Conservation (phyloP, 2,797 vertebrate species). For the Danio tinwini region DNA sequence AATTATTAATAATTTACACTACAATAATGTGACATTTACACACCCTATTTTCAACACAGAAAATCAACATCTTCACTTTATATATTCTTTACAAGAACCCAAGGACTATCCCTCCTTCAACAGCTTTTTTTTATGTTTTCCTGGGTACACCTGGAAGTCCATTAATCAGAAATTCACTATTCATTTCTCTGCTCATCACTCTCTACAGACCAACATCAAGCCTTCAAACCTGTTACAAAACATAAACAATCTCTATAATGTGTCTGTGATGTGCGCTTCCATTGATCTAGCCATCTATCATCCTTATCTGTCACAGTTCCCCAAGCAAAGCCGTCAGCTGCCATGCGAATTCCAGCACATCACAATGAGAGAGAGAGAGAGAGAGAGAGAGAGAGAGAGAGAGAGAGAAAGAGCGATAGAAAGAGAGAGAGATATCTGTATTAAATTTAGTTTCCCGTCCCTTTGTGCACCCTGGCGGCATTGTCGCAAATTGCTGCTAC, state of each 20-base stretch:
- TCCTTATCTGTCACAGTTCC: conserved; percentile 16
- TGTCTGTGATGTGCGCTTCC: not conserved
- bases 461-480: too few relatives aligned
- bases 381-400: too few relatives aligned
- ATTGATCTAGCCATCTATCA: conserved; percentile 8
- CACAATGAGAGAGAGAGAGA: too few relatives aligned
- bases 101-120: not conserved
- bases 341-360: conserved; percentile 9
- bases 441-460: too few relatives aligned
- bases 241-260: conserved; percentile 1
- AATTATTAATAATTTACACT: not conserved
- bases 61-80: not conserved
- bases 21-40: not conserved
- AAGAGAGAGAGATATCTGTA: too few relatives aligned
- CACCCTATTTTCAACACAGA: not conserved
- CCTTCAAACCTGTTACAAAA: conserved; percentile 13
- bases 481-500: too few relatives aligned
- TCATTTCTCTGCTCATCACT: conserved; percentile 4
- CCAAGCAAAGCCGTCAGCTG: not conserved
- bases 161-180: conserved; percentile 24
- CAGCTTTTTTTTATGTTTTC: not conserved
- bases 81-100: not conserved
- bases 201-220: not conserved
- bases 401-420: too few relatives aligned
- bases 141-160: not conserved